These are phyloP conservation scores for Xenopus borealis DNA, from an alignment of 2,113 vertebrate genomes.

Conservation along the genomic window DNA sequence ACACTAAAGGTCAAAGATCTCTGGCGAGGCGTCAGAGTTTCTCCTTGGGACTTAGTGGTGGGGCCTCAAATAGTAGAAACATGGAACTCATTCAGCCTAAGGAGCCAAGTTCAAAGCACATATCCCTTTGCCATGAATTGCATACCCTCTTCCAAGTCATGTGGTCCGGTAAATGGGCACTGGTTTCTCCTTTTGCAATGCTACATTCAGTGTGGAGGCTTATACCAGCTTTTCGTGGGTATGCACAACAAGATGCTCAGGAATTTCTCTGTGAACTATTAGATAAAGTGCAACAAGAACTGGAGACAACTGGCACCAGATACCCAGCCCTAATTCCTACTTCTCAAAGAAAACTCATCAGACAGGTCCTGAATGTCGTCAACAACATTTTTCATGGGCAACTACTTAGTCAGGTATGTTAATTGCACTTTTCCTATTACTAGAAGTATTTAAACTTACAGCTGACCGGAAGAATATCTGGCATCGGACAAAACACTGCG, in stretches of 20 bases:
- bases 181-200: slow-evolving; percentile 76
- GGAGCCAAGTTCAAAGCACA: slow-evolving; percentile 76
- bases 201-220: slow-evolving; percentile 77
- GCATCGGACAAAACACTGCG: too few relatives aligned
- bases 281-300: slow-evolving; percentile 77
- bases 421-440: not conserved
- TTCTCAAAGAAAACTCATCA: slow-evolving; percentile 75
- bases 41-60: slow-evolving; percentile 78
- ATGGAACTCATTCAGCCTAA: slow-evolving; percentile 86
- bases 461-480: too few relatives aligned
- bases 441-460: too few relatives aligned
- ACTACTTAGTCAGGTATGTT: slow-evolving; percentile 77
- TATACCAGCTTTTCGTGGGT: slow-evolving; percentile 77
- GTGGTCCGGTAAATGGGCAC: slow-evolving; percentile 86
- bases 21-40: slow-evolving; percentile 56
- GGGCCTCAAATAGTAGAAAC: slow-evolving; percentile 74
- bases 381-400: slow-evolving; percentile 80
- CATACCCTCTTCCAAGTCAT: slow-evolving; percentile 91
- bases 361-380: slow-evolving; percentile 76
- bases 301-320: slow-evolving; percentile 70
- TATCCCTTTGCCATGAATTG: slow-evolving; percentile 88
- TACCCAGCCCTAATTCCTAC: slow-evolving; percentile 68
- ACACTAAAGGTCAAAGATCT: slow-evolving; percentile 54
- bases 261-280: slow-evolving; percentile 82
- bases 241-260: slow-evolving; percentile 80